Evolutionary conservation across 2,113 vertebrate species (phyloP), one percentile per base, ranked within the genome.

Genomic region (Actenoides lindsayi): DNA sequence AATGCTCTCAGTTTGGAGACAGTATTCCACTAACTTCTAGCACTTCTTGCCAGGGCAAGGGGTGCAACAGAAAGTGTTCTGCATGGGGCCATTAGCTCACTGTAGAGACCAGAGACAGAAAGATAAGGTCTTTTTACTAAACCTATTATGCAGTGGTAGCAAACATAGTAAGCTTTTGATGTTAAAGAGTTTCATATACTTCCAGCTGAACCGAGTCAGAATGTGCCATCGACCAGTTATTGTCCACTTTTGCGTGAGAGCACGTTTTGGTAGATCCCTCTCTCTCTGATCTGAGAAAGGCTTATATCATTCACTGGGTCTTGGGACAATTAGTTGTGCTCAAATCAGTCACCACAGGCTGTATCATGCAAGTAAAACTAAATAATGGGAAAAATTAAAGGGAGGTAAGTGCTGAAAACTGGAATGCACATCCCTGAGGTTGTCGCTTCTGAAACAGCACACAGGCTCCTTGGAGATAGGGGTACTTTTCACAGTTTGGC

Each of bases 121-220:
- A 24, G 6, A n/a, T 6, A 57, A 56, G 6, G 6, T 33, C 13
- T 62, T 60, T 69, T 18, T 46, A 68, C 14, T 37, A 69, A 63
- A 39, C 7, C 4, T n/a, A 1, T 33, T 80, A 5, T 10, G 42
- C 13, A 24, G 2, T 14, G 24, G 6, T 31, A 53, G 6, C 1
- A 1, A 57, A 39, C 3, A 17, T 13, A 57, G 19, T 3, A 35
- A 48, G 14, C 2, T 62, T 46, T 84, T 67, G 12, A 8, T 82
- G 1, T 51, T 80, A 20, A 5, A 53, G 35, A 16, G 20, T 48
- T 57, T 18, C 57, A 31, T 33, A 21, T 9, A 44, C 2, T 27
- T 69, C 5, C 27, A 71, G 15, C 12, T 21, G 16, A 79, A 53
- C 28, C 28, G 30, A 56, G 24, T n/a, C 50, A 84, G 41, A 83